These are phyloP conservation scores for Agonopterix heracliana DNA, from an alignment of 2,888 invertebrate genomes.

Conservation along the genomic window DNA sequence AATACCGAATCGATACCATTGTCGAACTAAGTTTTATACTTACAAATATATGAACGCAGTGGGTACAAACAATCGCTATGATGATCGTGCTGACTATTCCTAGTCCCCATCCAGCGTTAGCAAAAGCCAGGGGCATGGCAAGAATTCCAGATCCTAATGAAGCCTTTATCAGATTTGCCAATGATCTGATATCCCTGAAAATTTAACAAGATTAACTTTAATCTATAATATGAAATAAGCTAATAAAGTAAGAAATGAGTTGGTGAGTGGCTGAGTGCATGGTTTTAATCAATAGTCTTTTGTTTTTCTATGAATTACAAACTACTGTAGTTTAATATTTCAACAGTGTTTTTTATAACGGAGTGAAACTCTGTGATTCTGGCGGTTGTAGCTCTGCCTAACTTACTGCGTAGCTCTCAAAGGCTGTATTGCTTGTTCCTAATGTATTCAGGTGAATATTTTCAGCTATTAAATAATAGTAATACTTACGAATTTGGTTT, in stretches of 20 bases:
- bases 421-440: too few relatives aligned
- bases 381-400: too few relatives aligned
- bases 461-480: not conserved
- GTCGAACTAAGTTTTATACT: conserved; percentile 26
- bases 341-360: too few relatives aligned
- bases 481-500: conserved; percentile 62
- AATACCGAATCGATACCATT: too few relatives aligned
- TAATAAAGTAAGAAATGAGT: too few relatives aligned
- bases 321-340: too few relatives aligned
- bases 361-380: too few relatives aligned
- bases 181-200: conserved; percentile 59
- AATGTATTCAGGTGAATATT: not conserved
- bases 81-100: conserved; percentile 74
- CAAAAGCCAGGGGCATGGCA: conserved; percentile 82
- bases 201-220: not conserved
- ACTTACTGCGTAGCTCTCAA: too few relatives aligned
- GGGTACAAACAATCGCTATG: conserved; percentile 59
- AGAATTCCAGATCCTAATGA: conserved; percentile 83
- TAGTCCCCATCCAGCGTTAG: conserved; percentile 80
- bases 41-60: conserved; percentile 68
- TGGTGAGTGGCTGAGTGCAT: too few relatives aligned
- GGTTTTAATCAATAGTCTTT: too few relatives aligned
- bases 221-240: not conserved
- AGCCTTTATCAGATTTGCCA: conserved; percentile 63
- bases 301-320: too few relatives aligned